Evolutionary conservation across 2,113 vertebrate genomes (phyloP), one percentile per base, ranked within the genome.

Genomic region (Noturus placidus): DNA sequence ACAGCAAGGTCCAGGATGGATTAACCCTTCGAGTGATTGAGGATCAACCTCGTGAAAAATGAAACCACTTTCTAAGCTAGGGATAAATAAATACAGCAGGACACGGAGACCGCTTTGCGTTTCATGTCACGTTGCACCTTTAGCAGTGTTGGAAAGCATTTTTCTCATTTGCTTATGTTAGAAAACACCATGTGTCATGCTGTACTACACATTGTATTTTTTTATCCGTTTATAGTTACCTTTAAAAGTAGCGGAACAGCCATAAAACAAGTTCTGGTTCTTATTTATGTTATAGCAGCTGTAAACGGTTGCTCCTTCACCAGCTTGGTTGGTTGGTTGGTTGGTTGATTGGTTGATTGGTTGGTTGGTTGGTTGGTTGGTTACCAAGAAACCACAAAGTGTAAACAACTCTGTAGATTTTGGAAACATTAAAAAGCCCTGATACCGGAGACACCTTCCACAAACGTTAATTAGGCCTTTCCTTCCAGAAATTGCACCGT

Each of bases 31-130:
- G 56, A 69, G 30, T 30, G 52, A 46, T 54, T 38, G 33, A 59
- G 69, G 63, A 84, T 87, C 54, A 65, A n/a, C 65, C 9, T 89
- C 85, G 81, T 89, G 38, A 89, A 87, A 89, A 56, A 89, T 89
- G 65, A 33, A 82, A 83, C 4, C 27, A 30, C 25, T 78, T 54
- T 50, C 74, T 54, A 15, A 30, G 38, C n/a, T 1, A 13, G 27
- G 76, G 46, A 3, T 27, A 30, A 78, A 78, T 54, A 78, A 52
- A 52, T 78, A 15, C 14, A 52, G 14, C 46, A 52, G 42, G 4
- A 25, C 46, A 27, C 13, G 2, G 33, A 38, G 17, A 38, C 33
- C 19, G 38, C 10, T 22, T 56, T 79, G 14, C 52, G 20, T 30
- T 30, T 10, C 77, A 52, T 50, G 46, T 50, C 42, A 50, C 46